A percentile compares a stretch with the other conserved stretches of the same genome.
phyloP scores from a whole-genome alignment of 1,140 invertebrate genomes.

The Periplaneta americana region DNA sequence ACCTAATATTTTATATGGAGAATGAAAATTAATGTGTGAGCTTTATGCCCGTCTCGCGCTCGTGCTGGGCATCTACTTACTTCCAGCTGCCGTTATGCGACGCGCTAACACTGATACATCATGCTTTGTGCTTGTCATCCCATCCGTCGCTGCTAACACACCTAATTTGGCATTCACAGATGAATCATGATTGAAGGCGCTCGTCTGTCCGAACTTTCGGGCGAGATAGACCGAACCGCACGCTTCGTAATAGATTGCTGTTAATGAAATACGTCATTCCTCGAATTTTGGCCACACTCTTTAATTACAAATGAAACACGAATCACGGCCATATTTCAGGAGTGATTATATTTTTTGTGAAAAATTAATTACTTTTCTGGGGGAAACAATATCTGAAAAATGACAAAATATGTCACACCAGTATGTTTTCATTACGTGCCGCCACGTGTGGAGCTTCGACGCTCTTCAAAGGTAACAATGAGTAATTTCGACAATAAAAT shows the following conservation, averaged over 20 bases:
- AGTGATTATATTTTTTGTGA: neutral
- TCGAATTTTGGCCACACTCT: neutral
- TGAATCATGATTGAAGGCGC: neutral
- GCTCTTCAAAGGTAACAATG: too few species aligned
- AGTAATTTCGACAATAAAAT: too few species aligned
- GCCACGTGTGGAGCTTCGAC: too few species aligned
- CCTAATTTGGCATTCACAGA: neutral
- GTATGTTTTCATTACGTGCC: too few species aligned
- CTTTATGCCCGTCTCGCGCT: too few species aligned
- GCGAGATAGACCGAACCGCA: neutral
- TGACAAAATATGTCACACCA: too few species aligned
- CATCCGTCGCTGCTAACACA: neutral
- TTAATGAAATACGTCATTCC: neutral
- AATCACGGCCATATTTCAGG: neutral
- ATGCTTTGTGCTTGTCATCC: neutral
- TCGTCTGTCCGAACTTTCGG: constrained; percentile 25
- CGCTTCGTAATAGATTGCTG: too few species aligned
- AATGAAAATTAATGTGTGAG: too few species aligned
- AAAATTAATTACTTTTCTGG: neutral
- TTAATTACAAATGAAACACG: neutral
- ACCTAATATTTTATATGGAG: too few species aligned
- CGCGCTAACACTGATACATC: neutral
- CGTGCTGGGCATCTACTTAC: too few species aligned
- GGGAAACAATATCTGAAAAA: neutral
- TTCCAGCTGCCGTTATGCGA: too few species aligned